Base-by-base conservation (phyloP, 2,888 invertebrate species). In the Synanthedon vespiformis region DNA sequence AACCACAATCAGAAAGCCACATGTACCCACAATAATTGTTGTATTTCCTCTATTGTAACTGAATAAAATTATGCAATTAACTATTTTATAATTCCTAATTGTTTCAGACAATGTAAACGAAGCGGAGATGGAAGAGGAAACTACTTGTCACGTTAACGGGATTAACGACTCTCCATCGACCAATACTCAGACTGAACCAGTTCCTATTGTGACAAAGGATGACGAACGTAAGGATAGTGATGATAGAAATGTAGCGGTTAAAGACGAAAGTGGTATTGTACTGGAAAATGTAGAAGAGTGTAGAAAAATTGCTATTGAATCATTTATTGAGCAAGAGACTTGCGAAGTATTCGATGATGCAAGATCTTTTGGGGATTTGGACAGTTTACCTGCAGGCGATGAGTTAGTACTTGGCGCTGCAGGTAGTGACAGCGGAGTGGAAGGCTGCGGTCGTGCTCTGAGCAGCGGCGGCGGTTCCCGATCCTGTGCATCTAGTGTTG, bases 381-480 rank as follows among this genome's bases (percentile, higher is more conserved):
- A 85, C 56, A 84, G 86, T 57, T 66, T 85, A 57, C 85, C 83
- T n/a, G 82, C 72, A 1, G 84, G 73, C 1, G 85, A 87, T 53
- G 86, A 86, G 56, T 61, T 84, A 13, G 79, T 59, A 8, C 67
- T 85, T 41, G 80, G 82, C 22, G 82, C 89, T 56, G 93, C 93
- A 56, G 94, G 94, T 54, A 94, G 93, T 71, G 94, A 94, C 68
- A 94, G 94, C 65, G 95, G 94, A 4, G 92, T 94, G 13, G 94
- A 94, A 67, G 92, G 93, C 50, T 88, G 88, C 51, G 91, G 92
- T 0, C 92, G 92, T 16, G 93, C 92, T 53, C 89, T 91, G 47
- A 92, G 92, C 65, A 92, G 92, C 62, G 89, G 89, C 4, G 89
- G 91, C 10, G 90, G 92, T 51, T 91, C 91, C 49, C 88, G 91